phyloP scores from a whole-genome alignment of 2,113 vertebrate genomes.

The Elephantulus edwardii region DNA sequence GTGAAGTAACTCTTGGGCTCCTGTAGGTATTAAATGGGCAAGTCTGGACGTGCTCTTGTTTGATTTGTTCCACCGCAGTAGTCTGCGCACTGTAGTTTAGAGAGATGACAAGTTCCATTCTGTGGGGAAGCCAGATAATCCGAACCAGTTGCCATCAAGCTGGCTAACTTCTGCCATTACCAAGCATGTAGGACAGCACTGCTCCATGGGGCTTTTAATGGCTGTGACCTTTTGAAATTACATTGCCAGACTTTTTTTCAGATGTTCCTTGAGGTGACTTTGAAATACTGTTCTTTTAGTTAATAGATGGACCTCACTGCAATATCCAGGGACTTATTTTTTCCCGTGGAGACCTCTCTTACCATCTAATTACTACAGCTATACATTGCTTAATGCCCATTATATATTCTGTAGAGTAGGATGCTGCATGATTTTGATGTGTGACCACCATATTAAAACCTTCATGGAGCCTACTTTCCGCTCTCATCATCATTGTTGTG shows the following conservation, averaged over 20 bases:
- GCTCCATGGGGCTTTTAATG: neutral
- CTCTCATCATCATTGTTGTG: too few species aligned
- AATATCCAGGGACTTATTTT: neutral
- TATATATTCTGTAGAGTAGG: too few species aligned
- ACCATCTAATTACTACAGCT: too few species aligned
- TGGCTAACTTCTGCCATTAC: neutral
- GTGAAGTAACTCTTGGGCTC: neutral
- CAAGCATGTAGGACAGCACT: neutral
- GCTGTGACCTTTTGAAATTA: neutral
- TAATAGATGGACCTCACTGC: neutral
- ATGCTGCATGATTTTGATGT: too few species aligned
- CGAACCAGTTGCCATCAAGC: neutral
- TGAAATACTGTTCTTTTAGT: neutral
- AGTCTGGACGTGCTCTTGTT: rapidly evolving
- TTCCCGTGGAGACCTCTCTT: neutral
- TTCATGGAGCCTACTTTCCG: too few species aligned
- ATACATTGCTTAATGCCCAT: too few species aligned
- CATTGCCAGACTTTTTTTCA: neutral
- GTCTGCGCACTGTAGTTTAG: neutral
- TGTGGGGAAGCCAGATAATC: neutral
- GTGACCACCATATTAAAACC: too few species aligned
- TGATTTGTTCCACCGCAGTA: neutral
- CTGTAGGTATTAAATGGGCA: neutral
- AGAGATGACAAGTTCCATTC: neutral
- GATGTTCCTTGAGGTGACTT: neutral